A percentile compares a stretch with the other conserved stretches of the same genome.
phyloP scores from a whole-genome alignment of 2,888 invertebrate species.

The Eristalis tenax region DNA sequence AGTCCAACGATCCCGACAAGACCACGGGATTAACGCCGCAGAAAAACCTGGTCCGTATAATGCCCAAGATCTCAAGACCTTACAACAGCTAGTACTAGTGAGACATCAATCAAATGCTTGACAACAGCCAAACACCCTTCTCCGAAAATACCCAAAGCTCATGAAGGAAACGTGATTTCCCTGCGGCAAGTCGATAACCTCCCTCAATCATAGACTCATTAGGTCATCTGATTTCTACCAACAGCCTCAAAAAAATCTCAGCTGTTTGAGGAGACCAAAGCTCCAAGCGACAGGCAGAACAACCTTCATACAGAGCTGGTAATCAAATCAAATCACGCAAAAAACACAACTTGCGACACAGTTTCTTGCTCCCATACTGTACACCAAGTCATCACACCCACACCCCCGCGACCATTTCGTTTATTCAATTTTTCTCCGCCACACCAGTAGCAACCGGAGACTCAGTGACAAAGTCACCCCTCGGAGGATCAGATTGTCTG shows the following conservation, averaged over 20 bases:
- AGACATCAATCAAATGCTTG: background rate
- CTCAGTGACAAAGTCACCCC: conserved; percentile 6
- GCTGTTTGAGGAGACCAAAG: background rate
- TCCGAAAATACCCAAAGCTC: background rate
- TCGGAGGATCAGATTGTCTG: conserved; percentile 55
- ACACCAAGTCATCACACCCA: background rate
- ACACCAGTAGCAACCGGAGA: conserved; percentile 12
- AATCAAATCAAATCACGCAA: background rate
- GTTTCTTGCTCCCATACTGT: conserved; percentile 29
- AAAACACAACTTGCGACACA: too few species aligned
- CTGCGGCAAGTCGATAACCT: background rate
- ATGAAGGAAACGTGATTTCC: background rate
- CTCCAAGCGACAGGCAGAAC: background rate
- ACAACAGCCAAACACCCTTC: too few species aligned
- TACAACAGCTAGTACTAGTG: background rate
- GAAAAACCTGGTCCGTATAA: too few species aligned
- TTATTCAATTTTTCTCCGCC: conserved; percentile 51
- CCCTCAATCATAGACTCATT: background rate
- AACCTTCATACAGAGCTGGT: background rate
- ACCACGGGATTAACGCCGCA: too few species aligned
- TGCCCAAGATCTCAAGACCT: too few species aligned
- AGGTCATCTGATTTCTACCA: background rate
- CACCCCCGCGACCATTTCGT: background rate
- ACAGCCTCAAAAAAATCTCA: background rate
- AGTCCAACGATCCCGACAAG: too few species aligned